Evolutionary conservation across 2,797 vertebrate genomes (phyloP).

Genomic region (Schizopygopsis pylzovi): DNA sequence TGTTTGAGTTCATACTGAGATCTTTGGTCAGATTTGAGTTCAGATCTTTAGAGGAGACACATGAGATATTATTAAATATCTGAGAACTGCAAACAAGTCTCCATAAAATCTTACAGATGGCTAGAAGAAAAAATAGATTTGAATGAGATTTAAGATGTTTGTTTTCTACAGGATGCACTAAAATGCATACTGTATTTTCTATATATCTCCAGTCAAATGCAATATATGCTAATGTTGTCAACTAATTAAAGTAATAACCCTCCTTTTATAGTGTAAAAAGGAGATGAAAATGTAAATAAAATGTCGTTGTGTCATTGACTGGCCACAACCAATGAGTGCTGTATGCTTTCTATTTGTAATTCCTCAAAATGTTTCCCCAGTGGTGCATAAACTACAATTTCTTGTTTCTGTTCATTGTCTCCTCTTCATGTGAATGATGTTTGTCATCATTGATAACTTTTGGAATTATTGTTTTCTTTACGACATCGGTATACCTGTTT

Average conservation of each 20-base stretch:
- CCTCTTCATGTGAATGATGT: neutral
- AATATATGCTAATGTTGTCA: neutral
- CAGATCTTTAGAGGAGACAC: neutral
- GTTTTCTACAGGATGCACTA: neutral
- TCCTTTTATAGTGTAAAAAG: neutral
- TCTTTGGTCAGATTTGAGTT: neutral
- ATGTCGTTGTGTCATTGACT: neutral
- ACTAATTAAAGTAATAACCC: neutral
- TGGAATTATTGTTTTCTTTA: neutral
- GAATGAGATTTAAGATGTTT: neutral
- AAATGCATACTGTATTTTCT: neutral
- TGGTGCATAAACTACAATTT: neutral
- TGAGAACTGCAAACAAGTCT: neutral
- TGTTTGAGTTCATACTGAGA: neutral
- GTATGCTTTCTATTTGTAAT: neutral
- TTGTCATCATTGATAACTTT: neutral
- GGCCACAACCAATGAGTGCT: neutral
- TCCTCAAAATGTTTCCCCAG: neutral
- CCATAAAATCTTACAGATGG: neutral
- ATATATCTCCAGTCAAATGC: neutral
- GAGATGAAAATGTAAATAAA: neutral
- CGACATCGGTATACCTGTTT: neutral
- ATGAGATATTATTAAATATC: neutral
- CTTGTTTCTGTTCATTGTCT: neutral
- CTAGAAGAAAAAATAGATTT: neutral